Evolutionary conservation across 2,797 vertebrate genomes (phyloP).

Genomic region (Bucorvus abyssinicus): DNA sequence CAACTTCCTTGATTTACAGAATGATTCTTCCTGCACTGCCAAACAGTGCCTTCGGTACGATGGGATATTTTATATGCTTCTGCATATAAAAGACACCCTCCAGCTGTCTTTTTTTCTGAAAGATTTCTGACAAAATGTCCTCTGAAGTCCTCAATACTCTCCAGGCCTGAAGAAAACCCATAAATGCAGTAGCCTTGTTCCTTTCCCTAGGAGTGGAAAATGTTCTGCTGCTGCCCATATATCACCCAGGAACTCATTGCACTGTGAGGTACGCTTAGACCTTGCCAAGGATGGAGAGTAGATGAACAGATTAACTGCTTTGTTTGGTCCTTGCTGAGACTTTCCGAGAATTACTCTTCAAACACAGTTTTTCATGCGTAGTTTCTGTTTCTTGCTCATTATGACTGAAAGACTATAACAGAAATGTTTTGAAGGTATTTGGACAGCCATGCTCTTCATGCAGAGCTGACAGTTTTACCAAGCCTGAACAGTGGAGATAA

Average conservation of each 20-base stretch:
- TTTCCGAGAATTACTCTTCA: neutral
- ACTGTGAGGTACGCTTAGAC: neutral
- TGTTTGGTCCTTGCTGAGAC: neutral
- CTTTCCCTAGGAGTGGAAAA: conserved; percentile 45
- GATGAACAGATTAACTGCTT: conserved; percentile 9
- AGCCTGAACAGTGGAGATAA: neutral
- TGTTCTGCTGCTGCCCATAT: neutral
- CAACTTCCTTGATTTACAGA: neutral
- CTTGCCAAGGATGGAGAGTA: neutral
- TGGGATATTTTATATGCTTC: neutral
- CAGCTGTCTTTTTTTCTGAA: neutral
- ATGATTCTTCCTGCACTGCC: neutral
- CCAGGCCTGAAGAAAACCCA: neutral
- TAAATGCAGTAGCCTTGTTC: neutral
- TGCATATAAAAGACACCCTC: neutral
- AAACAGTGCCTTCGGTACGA: neutral
- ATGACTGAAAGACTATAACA: neutral
- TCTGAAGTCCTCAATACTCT: neutral
- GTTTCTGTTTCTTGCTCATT: neutral
- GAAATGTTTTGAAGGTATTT: neutral
- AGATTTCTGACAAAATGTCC: neutral
- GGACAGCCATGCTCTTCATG: neutral
- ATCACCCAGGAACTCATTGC: neutral
- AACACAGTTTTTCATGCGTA: neutral
- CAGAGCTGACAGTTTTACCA: neutral